Evolutionary conservation across 2,797 vertebrate genomes (phyloP).

Genomic region (Monodelphis domestica): DNA sequence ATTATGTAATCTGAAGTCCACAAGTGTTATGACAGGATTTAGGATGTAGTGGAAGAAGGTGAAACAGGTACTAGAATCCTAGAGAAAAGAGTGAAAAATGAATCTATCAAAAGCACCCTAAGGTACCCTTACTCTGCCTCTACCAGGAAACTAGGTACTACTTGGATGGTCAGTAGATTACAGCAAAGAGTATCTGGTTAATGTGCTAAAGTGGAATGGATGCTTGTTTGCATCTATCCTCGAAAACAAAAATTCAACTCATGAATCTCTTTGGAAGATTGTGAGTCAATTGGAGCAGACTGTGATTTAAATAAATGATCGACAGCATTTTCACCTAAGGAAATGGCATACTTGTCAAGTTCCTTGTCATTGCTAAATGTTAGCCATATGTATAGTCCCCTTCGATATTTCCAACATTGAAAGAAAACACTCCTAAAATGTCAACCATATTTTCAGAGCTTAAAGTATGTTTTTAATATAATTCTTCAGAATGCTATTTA

Average conservation of each 20-base stretch:
- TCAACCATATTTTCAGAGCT: not conserved
- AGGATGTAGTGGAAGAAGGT: not conserved
- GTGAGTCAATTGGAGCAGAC: not conserved
- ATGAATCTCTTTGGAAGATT: not conserved
- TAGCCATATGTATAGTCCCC: conserved; percentile 13
- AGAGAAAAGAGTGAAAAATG: not conserved
- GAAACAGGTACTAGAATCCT: not conserved
- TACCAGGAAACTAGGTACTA: not conserved
- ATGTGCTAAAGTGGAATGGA: not conserved
- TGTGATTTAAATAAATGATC: not conserved
- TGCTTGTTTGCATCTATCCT: not conserved
- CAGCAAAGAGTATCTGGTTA: not conserved
- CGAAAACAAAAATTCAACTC: not conserved
- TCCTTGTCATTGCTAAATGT: not conserved
- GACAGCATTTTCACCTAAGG: not conserved
- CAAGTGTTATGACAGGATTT: not conserved
- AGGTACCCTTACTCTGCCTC: not conserved
- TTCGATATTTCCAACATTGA: not conserved
- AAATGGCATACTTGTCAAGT: not conserved
- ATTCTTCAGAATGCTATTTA: conserved; percentile 11
- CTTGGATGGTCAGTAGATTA: not conserved
- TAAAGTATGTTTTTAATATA: conserved; percentile 28
- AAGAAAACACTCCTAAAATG: conserved; percentile 40
- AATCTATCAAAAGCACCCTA: not conserved
- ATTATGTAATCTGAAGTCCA: not conserved